Evolutionary conservation across 2,888 invertebrate species (phyloP).

Genomic region (Mimas tiliae): DNA sequence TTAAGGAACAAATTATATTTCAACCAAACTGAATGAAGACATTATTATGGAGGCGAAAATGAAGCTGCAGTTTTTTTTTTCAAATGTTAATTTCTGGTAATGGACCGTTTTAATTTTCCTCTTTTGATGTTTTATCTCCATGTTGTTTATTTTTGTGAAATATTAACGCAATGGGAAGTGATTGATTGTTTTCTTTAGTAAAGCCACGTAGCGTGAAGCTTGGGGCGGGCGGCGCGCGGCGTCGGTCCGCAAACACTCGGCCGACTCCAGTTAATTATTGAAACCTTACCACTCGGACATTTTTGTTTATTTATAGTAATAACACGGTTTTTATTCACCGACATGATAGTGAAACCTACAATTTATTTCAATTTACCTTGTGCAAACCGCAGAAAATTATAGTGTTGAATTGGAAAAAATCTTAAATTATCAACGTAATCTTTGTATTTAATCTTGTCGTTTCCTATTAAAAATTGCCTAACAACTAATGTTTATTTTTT

Average conservation of each 20-base stretch:
- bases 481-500: constrained; percentile 16
- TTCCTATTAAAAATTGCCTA: constrained; percentile 34
- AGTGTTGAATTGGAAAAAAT: constrained; percentile 45
- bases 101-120: constrained; percentile 25
- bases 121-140: constrained; percentile 17
- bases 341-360: constrained; percentile 47
- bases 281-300: constrained; percentile 41
- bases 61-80: constrained; percentile 55
- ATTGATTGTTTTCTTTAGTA: constrained; percentile 35
- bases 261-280: constrained; percentile 41
- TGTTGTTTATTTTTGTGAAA: constrained; percentile 31
- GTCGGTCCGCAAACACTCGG: constrained; percentile 28
- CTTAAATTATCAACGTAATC: constrained; percentile 46
- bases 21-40: constrained; percentile 59
- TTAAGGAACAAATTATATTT: constrained; percentile 64
- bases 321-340: constrained; percentile 45
- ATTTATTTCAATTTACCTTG: constrained; percentile 55
- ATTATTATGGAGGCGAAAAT: constrained; percentile 56
- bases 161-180: constrained; percentile 25
- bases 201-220: constrained; percentile 34
- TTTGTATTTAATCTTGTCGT: constrained; percentile 43
- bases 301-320: constrained; percentile 50
- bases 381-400: constrained; percentile 53
- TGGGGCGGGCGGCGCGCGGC: constrained; percentile 26
- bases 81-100: constrained; percentile 54